Evolutionary conservation across 1,140 invertebrate species (phyloP).

Genomic region (Drosophila paulistorum): DNA sequence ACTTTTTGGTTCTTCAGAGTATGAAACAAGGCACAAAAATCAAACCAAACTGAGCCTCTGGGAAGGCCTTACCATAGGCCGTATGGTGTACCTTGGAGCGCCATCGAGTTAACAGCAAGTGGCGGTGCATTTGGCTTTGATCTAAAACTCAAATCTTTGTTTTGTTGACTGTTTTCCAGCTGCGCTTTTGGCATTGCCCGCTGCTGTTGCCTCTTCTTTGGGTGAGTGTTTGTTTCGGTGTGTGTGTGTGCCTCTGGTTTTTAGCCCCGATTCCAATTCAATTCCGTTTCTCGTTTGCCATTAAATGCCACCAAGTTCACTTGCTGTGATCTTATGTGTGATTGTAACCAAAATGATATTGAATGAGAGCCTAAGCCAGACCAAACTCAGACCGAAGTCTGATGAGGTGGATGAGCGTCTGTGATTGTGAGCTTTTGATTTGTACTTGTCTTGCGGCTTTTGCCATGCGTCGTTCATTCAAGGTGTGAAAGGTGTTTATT

Average conservation of each 20-base stretch:
- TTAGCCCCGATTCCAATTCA: conserved; percentile 20
- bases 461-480: conserved; percentile 32
- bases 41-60: conserved; percentile 47
- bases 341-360: conserved; percentile 75
- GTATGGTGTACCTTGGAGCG: conserved; percentile 71
- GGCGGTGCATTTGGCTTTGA: conserved; percentile 75
- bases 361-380: conserved; percentile 28
- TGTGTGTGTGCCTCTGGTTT: conserved; percentile 61
- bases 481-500: conserved; percentile 77
- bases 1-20: conserved; percentile 14
- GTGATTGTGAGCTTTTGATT: conserved; percentile 38
- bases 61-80: conserved; percentile 45
- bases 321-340: conserved; percentile 61
- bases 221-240: conserved; percentile 25
- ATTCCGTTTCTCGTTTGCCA: conserved; percentile 35
- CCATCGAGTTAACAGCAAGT: conserved; percentile 79
- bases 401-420: conserved; percentile 55
- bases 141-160: conserved; percentile 76
- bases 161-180: conserved; percentile 65
- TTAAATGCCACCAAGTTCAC: conserved; percentile 79
- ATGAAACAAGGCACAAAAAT: conserved; percentile 36
- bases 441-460: conserved; percentile 16
- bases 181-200: conserved; percentile 63
- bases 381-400: conserved; percentile 21
- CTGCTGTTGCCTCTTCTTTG: conserved; percentile 43